A percentile compares a stretch with the other conserved stretches of the same genome.
Evolutionary conservation across 2,113 vertebrate species (phyloP).

Genomic region (Danionella cerebrum): DNA sequence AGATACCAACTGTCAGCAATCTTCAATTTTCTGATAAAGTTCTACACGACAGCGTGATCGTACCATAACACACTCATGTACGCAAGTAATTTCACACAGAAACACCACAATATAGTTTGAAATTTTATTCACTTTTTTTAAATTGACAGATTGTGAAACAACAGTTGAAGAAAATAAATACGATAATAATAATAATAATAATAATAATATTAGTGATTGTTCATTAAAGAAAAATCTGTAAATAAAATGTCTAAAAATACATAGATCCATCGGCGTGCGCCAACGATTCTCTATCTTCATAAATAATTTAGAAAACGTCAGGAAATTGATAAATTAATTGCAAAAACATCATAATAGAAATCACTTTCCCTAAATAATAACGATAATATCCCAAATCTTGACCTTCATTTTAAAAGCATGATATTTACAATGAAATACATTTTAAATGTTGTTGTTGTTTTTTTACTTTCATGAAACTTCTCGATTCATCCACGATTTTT

Average conservation of each 20-base stretch:
- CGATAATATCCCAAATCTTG: slow-evolving; percentile 40
- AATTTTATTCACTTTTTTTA: slow-evolving; percentile 66
- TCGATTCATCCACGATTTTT: slow-evolving; percentile 19
- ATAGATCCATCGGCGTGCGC: slow-evolving; percentile 55
- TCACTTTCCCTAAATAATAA: slow-evolving; percentile 22
- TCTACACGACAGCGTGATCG: no score
- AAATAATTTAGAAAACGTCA: slow-evolving; percentile 55
- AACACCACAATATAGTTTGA: slow-evolving; percentile 51
- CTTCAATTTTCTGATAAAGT: no score
- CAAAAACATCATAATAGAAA: slow-evolving; percentile 53
- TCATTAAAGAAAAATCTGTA: slow-evolving; percentile 57
- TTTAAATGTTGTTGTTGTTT: slow-evolving; percentile 66
- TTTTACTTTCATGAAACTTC: slow-evolving; percentile 56
- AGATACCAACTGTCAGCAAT: no score
- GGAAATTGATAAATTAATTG: slow-evolving; percentile 36
- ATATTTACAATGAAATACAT: slow-evolving; percentile 72
- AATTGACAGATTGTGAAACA: slow-evolving; percentile 74
- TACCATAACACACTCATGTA: not conserved
- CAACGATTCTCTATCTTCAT: slow-evolving; percentile 49
- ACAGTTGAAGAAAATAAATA: slow-evolving; percentile 72
- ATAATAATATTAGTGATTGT: slow-evolving; percentile 31
- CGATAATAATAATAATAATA: slow-evolving; percentile 50
- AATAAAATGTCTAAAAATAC: slow-evolving; percentile 71
- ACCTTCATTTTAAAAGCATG: slow-evolving; percentile 56
- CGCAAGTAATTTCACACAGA: not conserved